Conservation (phyloP, 2,797 vertebrate species). For the Propithecus perrieri region DNA sequence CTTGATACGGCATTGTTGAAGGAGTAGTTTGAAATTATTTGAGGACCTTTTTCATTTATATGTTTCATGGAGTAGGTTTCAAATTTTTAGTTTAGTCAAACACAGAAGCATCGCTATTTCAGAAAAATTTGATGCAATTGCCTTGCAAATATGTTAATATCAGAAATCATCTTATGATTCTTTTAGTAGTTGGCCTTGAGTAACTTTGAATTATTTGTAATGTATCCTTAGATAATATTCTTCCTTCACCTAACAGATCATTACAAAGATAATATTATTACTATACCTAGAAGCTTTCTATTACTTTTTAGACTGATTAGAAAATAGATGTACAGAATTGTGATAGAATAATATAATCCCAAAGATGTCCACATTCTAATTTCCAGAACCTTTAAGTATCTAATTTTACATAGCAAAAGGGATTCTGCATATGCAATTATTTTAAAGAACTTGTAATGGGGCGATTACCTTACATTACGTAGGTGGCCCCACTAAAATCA, state of each 20-base stretch:
- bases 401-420: background rate
- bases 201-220: background rate
- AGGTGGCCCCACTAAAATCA: background rate
- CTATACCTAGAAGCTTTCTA: background rate
- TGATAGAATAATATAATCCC: background rate
- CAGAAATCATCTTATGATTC: background rate
- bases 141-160: background rate
- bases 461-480: background rate
- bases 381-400: background rate
- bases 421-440: background rate
- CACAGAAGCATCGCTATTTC: background rate
- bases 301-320: background rate
- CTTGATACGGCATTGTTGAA: background rate
- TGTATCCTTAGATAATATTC: background rate
- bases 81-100: background rate
- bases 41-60: background rate
- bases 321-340: background rate
- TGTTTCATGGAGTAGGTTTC: background rate
- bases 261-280: background rate
- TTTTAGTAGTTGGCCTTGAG: background rate
- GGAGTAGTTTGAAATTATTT: background rate
- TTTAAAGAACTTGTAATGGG: background rate
- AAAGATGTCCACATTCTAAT: background rate
- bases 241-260: background rate
- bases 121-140: background rate